Base-by-base conservation (phyloP, 2,888 invertebrate species). In the Chaitophorus viminalis region DNA sequence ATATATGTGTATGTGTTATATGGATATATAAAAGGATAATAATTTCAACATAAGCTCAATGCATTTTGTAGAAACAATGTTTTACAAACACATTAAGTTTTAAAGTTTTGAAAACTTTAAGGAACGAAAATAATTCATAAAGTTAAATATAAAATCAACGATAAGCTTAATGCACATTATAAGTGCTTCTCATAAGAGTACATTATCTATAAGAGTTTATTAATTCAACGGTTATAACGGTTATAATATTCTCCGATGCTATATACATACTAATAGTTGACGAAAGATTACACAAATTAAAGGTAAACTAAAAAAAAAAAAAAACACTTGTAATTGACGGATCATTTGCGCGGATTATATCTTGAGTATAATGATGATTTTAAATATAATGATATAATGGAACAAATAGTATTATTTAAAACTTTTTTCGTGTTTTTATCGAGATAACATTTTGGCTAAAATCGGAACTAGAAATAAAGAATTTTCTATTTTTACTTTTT, bases 91-190 rank as follows among this genome's bases (percentile, higher is more conserved):
- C 70, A 36, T 75, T 36, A 83, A 39, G 36, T 74, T 46, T 72
- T 52, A 33, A 82, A 82, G 52, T 72, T 72, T 74, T 31, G 0
- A 60, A 46, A 83, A 75, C 74, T 75, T 39, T 65, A 4, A n/a
- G 0, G 6, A 79, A 79, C 33, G 14, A 18, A 54, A 60, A 81
- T 68, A 54, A 81, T 39, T 46, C 18, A 74, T 60, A 83, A 29
- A 29, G 74, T 54, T 68, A 70, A 74, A 74, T 75, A 18, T 60
- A 83, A 83, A 75, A 83, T 75, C 83, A 83, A 75, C 74, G 75
- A 75, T 36, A 21, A 83, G 54, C 29, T 82, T 82, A 82, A 82
- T 74, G 54, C 54, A n/a, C 36, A 21, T 74, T 74, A 33, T 18
- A 68, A 82, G 36, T 54, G 33, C 54, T 39, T 33, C n/a, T 81